phyloP scores from a whole-genome alignment of 2,797 vertebrate species.

The Lagorchestes hirsutus region DNA sequence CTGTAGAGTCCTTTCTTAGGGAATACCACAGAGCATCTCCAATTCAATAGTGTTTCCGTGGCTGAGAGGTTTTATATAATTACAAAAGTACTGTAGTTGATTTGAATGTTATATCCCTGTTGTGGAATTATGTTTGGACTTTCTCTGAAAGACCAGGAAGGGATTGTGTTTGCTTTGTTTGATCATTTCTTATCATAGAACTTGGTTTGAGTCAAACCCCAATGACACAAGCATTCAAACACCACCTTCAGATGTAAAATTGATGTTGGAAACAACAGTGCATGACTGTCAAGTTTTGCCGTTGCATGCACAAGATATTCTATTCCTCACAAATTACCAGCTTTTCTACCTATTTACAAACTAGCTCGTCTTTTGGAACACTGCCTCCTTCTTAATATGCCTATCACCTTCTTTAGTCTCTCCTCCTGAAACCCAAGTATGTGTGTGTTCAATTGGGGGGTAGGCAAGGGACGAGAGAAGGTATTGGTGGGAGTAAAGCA shows the following conservation, averaged over 20 bases:
- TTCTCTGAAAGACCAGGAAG: slow-evolving; percentile 75
- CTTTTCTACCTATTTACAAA: slow-evolving; percentile 86
- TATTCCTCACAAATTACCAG: slow-evolving; percentile 85
- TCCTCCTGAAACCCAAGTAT: slow-evolving; percentile 79
- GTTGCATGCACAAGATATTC: slow-evolving; percentile 82
- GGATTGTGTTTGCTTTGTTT: slow-evolving; percentile 85
- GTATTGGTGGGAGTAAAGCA: slow-evolving; percentile 75
- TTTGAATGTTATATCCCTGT: slow-evolving; percentile 81
- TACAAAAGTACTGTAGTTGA: slow-evolving; percentile 79
- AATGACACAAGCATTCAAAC: slow-evolving; percentile 83
- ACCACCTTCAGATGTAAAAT: slow-evolving; percentile 84
- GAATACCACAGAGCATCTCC: slow-evolving; percentile 79
- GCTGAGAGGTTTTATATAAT: slow-evolving; percentile 83
- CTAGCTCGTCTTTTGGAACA: slow-evolving; percentile 83
- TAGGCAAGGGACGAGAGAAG: slow-evolving; percentile 65
- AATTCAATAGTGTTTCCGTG: slow-evolving; percentile 82
- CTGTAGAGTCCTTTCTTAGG: slow-evolving; percentile 77
- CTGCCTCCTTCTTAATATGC: slow-evolving; percentile 82
- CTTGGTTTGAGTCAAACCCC: slow-evolving; percentile 84
- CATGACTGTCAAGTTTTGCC: slow-evolving; percentile 82
- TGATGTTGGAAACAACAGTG: slow-evolving; percentile 85
- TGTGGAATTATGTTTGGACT: slow-evolving; percentile 85
- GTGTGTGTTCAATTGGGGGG: slow-evolving; percentile 56
- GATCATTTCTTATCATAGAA: slow-evolving; percentile 85
- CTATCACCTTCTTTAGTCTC: slow-evolving; percentile 78